These are phyloP conservation scores for Rhinoderma darwinii DNA, from an alignment of 2,113 vertebrate species.

Conservation along the genomic window DNA sequence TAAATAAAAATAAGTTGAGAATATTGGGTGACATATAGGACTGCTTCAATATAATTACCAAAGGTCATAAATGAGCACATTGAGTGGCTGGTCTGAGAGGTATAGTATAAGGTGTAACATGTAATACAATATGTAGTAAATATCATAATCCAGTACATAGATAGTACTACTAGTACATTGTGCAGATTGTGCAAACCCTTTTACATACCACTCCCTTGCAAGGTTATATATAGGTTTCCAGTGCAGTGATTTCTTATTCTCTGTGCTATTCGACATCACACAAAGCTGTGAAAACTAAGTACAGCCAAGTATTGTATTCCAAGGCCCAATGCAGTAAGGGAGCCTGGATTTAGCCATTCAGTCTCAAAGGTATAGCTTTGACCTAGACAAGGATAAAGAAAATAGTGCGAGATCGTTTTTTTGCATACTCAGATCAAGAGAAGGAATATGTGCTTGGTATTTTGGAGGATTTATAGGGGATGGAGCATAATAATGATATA, in stretches of 20 bases:
- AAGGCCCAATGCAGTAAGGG: background rate
- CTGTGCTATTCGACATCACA: background rate
- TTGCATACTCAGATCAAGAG: background rate
- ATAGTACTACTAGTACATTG: background rate
- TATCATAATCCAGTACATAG: background rate
- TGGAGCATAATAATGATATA: background rate
- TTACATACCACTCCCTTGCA: too few species aligned
- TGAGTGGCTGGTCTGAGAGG: too few species aligned
- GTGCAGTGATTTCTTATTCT: background rate
- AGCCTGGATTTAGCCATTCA: background rate
- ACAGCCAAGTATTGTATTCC: background rate
- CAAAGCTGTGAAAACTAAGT: background rate
- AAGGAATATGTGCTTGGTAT: background rate
- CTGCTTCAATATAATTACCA: too few species aligned
- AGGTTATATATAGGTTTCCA: too few species aligned
- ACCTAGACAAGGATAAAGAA: background rate
- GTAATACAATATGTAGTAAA: background rate
- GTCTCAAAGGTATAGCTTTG: background rate
- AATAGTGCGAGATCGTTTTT: background rate
- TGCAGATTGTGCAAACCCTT: background rate
- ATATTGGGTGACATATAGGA: too few species aligned
- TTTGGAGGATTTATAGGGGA: background rate
- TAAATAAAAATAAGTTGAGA: too few species aligned
- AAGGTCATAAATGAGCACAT: too few species aligned
- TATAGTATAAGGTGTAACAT: too few species aligned